These are phyloP conservation scores for Meloidogyne chitwoodi DNA, from an alignment of 1,140 invertebrate genomes.

Conservation along the genomic window DNA sequence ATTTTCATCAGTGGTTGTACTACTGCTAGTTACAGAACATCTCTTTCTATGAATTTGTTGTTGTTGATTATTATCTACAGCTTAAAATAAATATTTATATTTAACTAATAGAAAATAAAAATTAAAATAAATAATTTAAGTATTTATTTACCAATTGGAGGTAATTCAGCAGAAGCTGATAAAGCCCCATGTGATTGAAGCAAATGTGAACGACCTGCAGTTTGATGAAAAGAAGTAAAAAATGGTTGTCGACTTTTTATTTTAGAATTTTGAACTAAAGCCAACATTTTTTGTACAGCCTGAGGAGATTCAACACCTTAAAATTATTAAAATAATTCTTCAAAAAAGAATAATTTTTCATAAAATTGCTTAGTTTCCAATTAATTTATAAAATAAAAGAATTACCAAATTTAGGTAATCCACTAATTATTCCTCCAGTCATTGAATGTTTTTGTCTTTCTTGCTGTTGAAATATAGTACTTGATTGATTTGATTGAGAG, in stretches of 20 bases:
- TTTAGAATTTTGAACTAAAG: slow-evolving; percentile 79
- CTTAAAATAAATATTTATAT: background rate
- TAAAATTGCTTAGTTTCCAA: no score
- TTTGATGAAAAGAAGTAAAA: background rate
- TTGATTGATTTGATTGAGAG: slow-evolving; percentile 66
- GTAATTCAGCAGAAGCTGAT: background rate
- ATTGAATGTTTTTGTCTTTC: slow-evolving; percentile 49
- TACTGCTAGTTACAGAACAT: background rate
- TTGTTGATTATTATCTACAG: background rate
- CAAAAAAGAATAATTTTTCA: slow-evolving; percentile 8
- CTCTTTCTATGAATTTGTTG: background rate
- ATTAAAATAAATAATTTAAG: background rate
- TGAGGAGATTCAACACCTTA: slow-evolving; percentile 85
- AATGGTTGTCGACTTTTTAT: slow-evolving; percentile 31
- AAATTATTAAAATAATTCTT: slow-evolving; percentile 1
- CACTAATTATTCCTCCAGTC: slow-evolving; percentile 1
- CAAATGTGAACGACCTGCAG: background rate
- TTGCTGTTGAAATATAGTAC: background rate
- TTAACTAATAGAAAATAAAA: no score
- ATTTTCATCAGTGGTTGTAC: background rate
- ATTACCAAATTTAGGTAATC: slow-evolving; percentile 68
- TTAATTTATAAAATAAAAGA: slow-evolving; percentile 19
- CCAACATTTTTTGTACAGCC: slow-evolving; percentile 83
- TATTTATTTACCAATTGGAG: background rate
- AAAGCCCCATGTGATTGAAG: background rate